Conservation (phyloP, 2,797 vertebrate species). For the Artibeus jamaicensis region DNA sequence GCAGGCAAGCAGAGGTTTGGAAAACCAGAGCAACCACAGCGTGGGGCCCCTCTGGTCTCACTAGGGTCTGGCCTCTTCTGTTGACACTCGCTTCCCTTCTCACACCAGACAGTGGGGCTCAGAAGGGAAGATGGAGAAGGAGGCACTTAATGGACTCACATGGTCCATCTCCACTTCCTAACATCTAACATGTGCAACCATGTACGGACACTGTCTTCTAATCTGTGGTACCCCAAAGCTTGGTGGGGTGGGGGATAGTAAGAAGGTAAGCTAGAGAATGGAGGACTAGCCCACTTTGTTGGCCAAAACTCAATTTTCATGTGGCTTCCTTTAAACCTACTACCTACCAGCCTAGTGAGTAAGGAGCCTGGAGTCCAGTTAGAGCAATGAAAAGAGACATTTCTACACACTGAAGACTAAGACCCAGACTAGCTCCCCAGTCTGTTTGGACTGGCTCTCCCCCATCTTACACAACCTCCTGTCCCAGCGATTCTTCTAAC, state of each 20-base stretch:
- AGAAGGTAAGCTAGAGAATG: background rate
- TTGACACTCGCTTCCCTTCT: background rate
- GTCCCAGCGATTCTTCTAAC: background rate
- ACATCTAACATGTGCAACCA: background rate
- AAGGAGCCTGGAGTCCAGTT: background rate
- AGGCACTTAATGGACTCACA: background rate
- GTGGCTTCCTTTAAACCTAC: background rate
- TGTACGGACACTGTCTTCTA: background rate
- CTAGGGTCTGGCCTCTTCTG: background rate
- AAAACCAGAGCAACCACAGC: background rate
- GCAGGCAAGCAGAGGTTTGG: background rate
- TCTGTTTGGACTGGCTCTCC: background rate
- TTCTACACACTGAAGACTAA: background rate
- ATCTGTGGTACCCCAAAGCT: background rate
- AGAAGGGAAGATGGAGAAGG: background rate
- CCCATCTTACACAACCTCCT: conserved; percentile 5
- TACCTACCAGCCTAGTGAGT: background rate
- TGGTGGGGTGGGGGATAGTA: background rate
- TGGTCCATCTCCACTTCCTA: background rate
- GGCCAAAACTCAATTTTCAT: background rate
- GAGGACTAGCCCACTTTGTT: background rate
- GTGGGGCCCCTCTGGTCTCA: background rate
- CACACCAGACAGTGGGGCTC: background rate
- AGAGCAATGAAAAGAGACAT: background rate
- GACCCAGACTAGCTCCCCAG: background rate